Conservation (phyloP, 1,140 invertebrate species). For the Drosophila ambigua region DNA sequence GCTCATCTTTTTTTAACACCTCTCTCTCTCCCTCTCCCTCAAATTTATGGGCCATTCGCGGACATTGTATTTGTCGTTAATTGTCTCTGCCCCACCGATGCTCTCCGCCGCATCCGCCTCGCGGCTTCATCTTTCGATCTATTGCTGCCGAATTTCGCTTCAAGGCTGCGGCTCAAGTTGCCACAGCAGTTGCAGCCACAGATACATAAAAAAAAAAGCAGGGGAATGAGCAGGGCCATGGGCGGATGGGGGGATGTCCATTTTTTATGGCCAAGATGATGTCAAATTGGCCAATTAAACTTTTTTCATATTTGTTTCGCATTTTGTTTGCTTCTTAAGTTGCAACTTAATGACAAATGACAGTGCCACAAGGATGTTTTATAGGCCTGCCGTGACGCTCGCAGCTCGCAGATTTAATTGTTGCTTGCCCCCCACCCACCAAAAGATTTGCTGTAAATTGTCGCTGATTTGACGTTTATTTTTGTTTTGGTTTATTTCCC, state of each 20-base stretch:
- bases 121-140: conserved; percentile 56
- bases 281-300: conserved; percentile 72
- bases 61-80: conserved; percentile 59
- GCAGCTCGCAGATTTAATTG: conserved; percentile 49
- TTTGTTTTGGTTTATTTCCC: conserved; percentile 21
- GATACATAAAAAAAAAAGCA: conserved; percentile 45
- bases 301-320: conserved; percentile 67
- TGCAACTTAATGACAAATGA: conserved; percentile 53
- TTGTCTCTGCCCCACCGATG: conserved; percentile 57
- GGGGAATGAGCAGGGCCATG: too few relatives aligned
- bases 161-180: conserved; percentile 11
- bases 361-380: conserved; percentile 41
- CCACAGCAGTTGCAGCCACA: conserved; percentile 53
- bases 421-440: neutral
- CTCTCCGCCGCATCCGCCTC: neutral
- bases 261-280: conserved; percentile 76
- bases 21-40: conserved; percentile 46
- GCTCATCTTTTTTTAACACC: conserved; percentile 34
- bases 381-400: conserved; percentile 44
- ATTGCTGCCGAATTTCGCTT: neutral
- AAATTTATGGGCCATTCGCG: conserved; percentile 62
- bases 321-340: conserved; percentile 61
- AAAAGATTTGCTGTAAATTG: conserved; percentile 41
- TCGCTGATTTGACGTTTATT: conserved; percentile 19
- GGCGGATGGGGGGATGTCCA: neutral